These are phyloP conservation scores for Nibea coibor DNA, from an alignment of 2,113 vertebrate genomes.

Conservation along the genomic window DNA sequence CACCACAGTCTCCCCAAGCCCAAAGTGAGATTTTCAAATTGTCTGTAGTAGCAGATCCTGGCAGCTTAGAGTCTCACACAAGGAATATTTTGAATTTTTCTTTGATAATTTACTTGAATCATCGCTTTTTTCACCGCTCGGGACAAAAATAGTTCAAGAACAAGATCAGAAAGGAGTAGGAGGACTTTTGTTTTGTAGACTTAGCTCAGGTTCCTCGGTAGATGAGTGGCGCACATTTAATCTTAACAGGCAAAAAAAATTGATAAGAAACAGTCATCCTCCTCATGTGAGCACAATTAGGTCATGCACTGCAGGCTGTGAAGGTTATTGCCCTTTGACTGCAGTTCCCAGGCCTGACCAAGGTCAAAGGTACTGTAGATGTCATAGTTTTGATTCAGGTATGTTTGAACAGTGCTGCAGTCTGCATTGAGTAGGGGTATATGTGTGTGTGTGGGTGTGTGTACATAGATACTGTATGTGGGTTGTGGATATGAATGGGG, in stretches of 20 bases:
- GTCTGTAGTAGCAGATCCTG: background rate
- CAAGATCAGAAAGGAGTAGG: background rate
- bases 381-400: slow-evolving; percentile 27
- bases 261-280: background rate
- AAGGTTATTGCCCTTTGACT: slow-evolving; percentile 2
- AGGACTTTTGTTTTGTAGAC: background rate
- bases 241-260: background rate
- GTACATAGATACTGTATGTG: background rate
- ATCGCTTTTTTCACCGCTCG: background rate
- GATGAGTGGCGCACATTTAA: no score
- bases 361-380: slow-evolving; percentile 8
- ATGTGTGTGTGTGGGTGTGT: background rate
- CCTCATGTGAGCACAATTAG: background rate
- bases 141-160: background rate
- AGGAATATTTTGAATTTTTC: background rate
- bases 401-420: slow-evolving; percentile 31
- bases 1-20: background rate
- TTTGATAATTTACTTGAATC: background rate
- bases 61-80: background rate
- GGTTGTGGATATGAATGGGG: slow-evolving; percentile 25
- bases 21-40: background rate
- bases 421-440: background rate
- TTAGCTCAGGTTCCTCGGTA: no score
- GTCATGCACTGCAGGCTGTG: background rate
- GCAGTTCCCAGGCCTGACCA: slow-evolving; percentile 8